These are phyloP conservation scores for Lutjanus campechanus DNA, from an alignment of 2,797 vertebrate species.

Conservation along the genomic window DNA sequence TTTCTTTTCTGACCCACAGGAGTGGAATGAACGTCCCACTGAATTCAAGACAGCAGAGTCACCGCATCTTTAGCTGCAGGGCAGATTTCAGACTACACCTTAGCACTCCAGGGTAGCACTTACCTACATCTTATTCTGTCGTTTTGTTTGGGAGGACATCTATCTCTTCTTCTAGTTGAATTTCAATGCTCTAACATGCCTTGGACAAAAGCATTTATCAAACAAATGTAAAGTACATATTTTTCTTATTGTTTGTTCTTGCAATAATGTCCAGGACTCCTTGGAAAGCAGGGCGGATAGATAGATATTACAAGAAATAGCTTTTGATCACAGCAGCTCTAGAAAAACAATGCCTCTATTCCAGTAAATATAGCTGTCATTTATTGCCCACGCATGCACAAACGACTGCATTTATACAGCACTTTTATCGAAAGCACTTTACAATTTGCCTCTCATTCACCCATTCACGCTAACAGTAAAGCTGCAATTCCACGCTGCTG, in stretches of 20 bases:
- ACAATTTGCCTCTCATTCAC: no score
- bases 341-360: constrained; percentile 14
- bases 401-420: background rate
- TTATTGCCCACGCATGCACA: background rate
- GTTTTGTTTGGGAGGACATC: no score
- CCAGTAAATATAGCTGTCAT: background rate
- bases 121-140: background rate
- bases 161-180: background rate
- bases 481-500: background rate
- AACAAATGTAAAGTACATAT: no score
- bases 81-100: background rate
- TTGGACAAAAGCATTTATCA: background rate
- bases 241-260: no score
- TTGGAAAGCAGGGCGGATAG: background rate
- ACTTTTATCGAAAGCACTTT: background rate
- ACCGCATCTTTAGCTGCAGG: background rate
- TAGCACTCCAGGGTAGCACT: background rate
- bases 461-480: no score
- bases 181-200: background rate
- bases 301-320: background rate
- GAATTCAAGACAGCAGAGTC: background rate
- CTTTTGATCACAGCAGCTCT: background rate
- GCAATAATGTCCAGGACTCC: background rate
- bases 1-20: background rate
- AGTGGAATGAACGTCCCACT: background rate